Conservation (phyloP, 2,113 vertebrate species). For the Procapra przewalskii region DNA sequence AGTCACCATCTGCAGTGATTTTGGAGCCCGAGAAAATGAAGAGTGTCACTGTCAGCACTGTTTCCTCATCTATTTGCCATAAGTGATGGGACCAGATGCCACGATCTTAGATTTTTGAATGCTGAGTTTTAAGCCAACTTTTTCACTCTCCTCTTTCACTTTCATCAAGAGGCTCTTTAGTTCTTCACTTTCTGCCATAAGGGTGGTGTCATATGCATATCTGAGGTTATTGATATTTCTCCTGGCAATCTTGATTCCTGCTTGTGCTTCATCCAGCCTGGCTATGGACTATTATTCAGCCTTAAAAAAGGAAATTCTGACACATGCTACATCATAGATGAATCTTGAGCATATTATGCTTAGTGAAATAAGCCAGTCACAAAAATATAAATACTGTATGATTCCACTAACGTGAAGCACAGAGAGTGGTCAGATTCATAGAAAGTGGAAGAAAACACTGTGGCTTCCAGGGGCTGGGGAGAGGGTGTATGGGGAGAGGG, state of each 20-base stretch:
- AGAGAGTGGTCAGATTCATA: neutral
- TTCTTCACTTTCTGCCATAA: neutral
- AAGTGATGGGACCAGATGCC: neutral
- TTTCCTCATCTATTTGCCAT: neutral
- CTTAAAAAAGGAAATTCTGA: neutral
- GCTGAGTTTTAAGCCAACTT: neutral
- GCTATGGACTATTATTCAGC: neutral
- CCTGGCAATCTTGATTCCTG: neutral
- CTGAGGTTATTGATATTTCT: neutral
- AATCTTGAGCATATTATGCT: neutral
- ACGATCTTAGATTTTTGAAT: neutral
- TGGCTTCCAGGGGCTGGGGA: neutral
- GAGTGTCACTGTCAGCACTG: neutral
- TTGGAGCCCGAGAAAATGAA: neutral
- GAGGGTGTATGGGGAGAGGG: neutral
- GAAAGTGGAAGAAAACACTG: neutral
- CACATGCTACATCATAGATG: neutral
- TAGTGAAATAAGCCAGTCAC: neutral
- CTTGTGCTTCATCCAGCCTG: neutral
- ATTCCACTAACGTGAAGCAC: neutral
- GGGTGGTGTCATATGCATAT: neutral
- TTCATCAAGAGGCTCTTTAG: neutral
- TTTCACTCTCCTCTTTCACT: neutral
- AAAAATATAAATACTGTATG: neutral
- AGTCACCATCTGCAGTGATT: neutral